A percentile compares a stretch with the other conserved stretches of the same genome.
Conservation (phyloP, 2,113 vertebrate genomes). For the Daubentonia madagascariensis region DNA sequence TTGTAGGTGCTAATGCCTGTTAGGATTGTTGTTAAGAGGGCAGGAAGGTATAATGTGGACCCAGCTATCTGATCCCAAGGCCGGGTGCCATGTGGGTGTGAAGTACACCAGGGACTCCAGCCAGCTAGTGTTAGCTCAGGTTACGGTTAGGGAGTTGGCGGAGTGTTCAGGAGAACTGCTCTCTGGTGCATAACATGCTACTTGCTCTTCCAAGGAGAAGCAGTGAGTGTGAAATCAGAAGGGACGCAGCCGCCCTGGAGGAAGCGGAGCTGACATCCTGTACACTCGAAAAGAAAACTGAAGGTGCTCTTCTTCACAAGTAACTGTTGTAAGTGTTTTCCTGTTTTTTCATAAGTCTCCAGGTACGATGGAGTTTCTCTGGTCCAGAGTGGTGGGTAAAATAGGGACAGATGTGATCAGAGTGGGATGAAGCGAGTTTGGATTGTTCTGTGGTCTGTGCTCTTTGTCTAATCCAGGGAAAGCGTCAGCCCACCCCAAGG, state of each 20-base stretch:
- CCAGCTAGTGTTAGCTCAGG: neutral
- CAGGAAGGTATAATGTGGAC: neutral
- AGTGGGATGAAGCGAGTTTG: neutral
- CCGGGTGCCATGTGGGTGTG: slow-evolving; percentile 56
- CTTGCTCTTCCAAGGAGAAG: neutral
- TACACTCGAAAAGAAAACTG: slow-evolving; percentile 66
- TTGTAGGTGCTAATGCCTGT: neutral
- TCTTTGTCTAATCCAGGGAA: neutral
- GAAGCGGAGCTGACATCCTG: slow-evolving; percentile 62
- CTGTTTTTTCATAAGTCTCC: neutral
- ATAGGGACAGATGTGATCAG: accelerated
- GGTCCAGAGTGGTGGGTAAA: neutral
- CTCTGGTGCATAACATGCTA: neutral
- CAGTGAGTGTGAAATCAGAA: neutral
- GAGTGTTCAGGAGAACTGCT: neutral
- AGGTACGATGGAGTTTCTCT: neutral
- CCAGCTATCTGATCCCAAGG: slow-evolving; percentile 63
- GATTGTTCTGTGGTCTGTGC: neutral
- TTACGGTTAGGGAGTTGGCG: slow-evolving; percentile 3
- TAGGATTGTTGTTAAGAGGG: neutral
- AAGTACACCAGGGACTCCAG: slow-evolving; percentile 60
- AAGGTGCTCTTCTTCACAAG: slow-evolving; percentile 52
- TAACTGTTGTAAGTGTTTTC: neutral
- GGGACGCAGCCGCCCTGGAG: slow-evolving; percentile 36
- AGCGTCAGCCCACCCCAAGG: neutral